These are phyloP conservation scores for Chaetophractus vellerosus DNA, from an alignment of 2,797 vertebrate genomes.

Conservation along the genomic window DNA sequence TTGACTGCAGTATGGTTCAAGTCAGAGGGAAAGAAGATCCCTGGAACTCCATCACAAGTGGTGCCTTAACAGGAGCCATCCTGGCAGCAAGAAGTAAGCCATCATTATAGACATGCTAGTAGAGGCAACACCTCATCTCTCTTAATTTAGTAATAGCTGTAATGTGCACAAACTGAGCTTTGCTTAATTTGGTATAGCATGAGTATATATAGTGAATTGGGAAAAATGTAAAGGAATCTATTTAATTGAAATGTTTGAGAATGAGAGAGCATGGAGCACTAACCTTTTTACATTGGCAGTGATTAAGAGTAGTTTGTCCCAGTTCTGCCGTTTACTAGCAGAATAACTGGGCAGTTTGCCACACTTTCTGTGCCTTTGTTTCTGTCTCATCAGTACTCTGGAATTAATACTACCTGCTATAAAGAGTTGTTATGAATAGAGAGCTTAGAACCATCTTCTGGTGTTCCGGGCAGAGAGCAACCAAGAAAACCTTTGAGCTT, in stretches of 20 bases:
- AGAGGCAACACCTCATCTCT: neutral
- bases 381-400: neutral
- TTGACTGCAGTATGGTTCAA: slow-evolving; percentile 98
- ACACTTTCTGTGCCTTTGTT: neutral
- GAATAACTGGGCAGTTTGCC: neutral
- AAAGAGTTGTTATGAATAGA: neutral
- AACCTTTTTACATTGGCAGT: rapidly evolving
- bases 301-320: neutral
- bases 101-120: no score
- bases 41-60: slow-evolving; percentile 99
- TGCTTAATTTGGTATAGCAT: neutral
- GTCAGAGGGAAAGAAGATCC: slow-evolving; percentile 98
- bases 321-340: neutral
- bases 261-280: neutral
- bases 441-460: neutral
- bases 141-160: neutral
- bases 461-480: neutral
- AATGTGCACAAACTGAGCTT: neutral
- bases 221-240: neutral
- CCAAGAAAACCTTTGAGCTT: neutral
- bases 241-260: neutral
- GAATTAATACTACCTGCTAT: neutral
- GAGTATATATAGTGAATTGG: neutral
- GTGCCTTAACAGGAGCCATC: slow-evolving; percentile 97
- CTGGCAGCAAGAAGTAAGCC: slow-evolving; percentile 98